These are phyloP conservation scores for Acanthosepion lycidas DNA, from an alignment of 2,888 invertebrate species.

Conservation along the genomic window DNA sequence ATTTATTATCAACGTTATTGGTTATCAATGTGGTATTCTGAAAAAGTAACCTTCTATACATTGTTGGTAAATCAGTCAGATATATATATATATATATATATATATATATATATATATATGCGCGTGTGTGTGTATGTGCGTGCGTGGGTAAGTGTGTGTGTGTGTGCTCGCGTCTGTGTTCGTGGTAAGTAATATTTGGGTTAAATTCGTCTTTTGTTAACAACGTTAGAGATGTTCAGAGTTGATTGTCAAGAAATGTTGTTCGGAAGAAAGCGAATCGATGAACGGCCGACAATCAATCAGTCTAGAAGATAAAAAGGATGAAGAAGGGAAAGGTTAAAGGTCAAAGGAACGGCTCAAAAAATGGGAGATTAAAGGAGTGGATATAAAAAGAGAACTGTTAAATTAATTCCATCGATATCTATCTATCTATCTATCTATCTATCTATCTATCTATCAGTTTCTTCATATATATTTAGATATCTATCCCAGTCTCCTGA, in stretches of 20 bases:
- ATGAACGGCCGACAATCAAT: neutral
- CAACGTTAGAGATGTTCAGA: neutral
- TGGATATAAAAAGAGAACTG: neutral
- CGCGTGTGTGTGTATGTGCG: neutral
- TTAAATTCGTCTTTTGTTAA: neutral
- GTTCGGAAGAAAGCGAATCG: neutral
- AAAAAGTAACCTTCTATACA: too few species aligned
- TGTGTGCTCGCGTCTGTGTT: neutral
- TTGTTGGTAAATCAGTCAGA: too few species aligned
- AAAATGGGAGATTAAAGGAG: neutral
- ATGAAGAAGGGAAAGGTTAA: neutral
- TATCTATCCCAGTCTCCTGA: too few species aligned
- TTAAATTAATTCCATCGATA: neutral
- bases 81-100: neutral
- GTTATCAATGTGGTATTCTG: too few species aligned
- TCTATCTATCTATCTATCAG: neutral
- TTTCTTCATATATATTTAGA: neutral
- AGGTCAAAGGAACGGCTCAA: neutral
- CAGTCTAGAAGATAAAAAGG: neutral
- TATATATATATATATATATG: neutral
- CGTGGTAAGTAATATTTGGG: neutral
- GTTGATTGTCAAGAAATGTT: neutral
- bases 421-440: neutral
- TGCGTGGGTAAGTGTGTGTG: too few species aligned
- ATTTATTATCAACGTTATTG: too few species aligned